These are phyloP conservation scores for Physella acuta DNA, from an alignment of 1,140 invertebrate genomes.

Conservation along the genomic window DNA sequence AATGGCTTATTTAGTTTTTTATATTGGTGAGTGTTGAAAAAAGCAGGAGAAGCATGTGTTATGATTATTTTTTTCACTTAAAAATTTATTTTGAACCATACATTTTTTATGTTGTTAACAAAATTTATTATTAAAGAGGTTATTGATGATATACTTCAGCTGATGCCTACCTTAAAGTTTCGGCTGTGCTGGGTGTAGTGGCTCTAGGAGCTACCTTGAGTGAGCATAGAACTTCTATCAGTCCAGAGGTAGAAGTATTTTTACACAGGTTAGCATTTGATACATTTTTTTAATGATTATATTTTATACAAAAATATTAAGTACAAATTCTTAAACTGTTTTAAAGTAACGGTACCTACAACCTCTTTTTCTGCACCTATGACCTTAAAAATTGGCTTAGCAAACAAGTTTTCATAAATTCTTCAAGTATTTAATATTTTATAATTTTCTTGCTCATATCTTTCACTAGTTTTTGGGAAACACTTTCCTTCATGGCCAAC, in stretches of 20 bases:
- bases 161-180: slow-evolving; percentile 57
- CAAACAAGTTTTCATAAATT: background rate
- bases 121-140: too few species aligned
- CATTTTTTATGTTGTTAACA: too few species aligned
- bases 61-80: too few species aligned
- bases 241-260: slow-evolving; percentile 60
- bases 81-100: too few species aligned
- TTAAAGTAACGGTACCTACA: too few species aligned
- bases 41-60: background rate
- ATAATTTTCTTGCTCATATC: background rate
- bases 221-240: slow-evolving; percentile 59
- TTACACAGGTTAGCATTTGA: slow-evolving; percentile 61
- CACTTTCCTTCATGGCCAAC: slow-evolving; percentile 61
- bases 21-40: slow-evolving; percentile 50
- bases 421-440: background rate
- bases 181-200: slow-evolving; percentile 62
- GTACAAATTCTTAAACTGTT: too few species aligned
- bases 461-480: slow-evolving; percentile 60
- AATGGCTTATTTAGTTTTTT: slow-evolving; percentile 61
- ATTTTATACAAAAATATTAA: too few species aligned
- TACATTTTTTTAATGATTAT: too few species aligned
- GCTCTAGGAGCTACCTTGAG: slow-evolving; percentile 58
- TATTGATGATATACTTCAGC: slow-evolving; percentile 34
- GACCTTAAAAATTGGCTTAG: background rate
- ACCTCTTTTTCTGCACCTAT: background rate